These are phyloP conservation scores for Paragorgia papillata DNA, from an alignment of 92 coral and sea anemone species.

Conservation along the genomic window DNA sequence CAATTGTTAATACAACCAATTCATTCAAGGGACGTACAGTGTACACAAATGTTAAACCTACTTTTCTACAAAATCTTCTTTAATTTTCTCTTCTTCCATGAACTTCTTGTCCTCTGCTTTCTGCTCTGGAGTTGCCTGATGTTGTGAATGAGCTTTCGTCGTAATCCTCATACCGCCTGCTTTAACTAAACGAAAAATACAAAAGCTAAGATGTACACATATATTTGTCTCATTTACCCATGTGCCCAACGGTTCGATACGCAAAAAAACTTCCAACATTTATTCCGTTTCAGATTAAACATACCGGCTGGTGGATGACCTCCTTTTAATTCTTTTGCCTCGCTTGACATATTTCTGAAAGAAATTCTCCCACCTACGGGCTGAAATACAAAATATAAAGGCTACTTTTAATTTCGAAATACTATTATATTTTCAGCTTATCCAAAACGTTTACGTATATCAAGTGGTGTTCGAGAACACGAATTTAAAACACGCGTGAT, in stretches of 20 bases:
- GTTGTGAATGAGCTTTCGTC: conserved; percentile 75
- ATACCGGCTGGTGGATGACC: conserved; percentile 99
- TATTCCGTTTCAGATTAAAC: conserved; percentile 5
- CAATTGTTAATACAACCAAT: too few relatives aligned
- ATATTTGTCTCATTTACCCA: not conserved
- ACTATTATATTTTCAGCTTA: not conserved
- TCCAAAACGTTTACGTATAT: not conserved
- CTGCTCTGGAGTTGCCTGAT: conserved; percentile 82
- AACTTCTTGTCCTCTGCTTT: conserved; percentile 94
- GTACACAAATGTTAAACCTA: not conserved
- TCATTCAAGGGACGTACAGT: too few relatives aligned
- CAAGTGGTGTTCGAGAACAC: not conserved
- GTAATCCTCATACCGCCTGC: conserved; percentile 97
- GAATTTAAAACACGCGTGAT: not conserved
- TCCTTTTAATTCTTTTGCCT: conserved; percentile 76
- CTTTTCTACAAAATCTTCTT: conserved; percentile 34
- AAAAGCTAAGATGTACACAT: not conserved
- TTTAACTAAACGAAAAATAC: conserved; percentile 63
- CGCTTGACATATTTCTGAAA: conserved; percentile 28
- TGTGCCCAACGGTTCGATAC: not conserved
- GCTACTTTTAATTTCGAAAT: not conserved
- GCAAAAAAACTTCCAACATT: not conserved
- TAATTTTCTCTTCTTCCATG: conserved; percentile 71
- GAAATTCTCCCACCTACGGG: not conserved
- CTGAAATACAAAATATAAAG: not conserved